phyloP scores from a whole-genome alignment of 2,113 vertebrate species.

The Anguilla japonica region DNA sequence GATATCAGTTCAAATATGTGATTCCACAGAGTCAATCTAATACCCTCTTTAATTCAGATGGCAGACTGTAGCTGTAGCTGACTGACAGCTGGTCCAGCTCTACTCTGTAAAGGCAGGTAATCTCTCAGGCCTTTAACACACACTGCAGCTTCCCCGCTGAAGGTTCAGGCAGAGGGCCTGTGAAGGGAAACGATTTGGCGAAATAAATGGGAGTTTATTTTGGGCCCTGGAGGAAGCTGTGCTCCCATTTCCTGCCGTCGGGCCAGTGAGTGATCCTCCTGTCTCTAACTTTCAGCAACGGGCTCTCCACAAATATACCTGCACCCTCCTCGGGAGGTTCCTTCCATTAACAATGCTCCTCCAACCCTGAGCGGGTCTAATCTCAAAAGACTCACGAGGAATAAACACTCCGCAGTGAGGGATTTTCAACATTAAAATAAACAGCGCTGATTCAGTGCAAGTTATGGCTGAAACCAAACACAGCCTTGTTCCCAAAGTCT shows the following conservation, averaged over 20 bases:
- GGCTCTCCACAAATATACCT: background rate
- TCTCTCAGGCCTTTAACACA: background rate
- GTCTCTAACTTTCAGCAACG: background rate
- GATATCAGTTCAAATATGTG: background rate
- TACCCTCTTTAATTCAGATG: background rate
- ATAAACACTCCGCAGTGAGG: background rate
- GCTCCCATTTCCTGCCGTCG: slow-evolving; percentile 30
- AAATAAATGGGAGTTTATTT: slow-evolving; percentile 44
- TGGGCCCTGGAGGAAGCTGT: slow-evolving; percentile 43
- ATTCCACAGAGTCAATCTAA: background rate
- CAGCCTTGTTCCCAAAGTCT: background rate
- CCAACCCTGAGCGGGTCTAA: background rate
- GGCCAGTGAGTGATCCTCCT: slow-evolving; percentile 7
- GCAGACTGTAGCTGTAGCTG: background rate
- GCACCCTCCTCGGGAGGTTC: background rate
- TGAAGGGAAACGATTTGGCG: slow-evolving; percentile 47
- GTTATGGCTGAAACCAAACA: background rate
- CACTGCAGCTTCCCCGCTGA: slow-evolving; percentile 11
- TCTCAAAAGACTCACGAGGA: background rate
- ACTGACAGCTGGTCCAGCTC: background rate
- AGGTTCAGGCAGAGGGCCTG: slow-evolving; percentile 51
- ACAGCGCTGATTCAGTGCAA: background rate
- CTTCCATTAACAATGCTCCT: background rate
- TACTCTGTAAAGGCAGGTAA: background rate
- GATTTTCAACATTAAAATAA: background rate